Evolutionary conservation across 2,797 vertebrate species (phyloP).

Genomic region (Sebastiscus albofasciatus): DNA sequence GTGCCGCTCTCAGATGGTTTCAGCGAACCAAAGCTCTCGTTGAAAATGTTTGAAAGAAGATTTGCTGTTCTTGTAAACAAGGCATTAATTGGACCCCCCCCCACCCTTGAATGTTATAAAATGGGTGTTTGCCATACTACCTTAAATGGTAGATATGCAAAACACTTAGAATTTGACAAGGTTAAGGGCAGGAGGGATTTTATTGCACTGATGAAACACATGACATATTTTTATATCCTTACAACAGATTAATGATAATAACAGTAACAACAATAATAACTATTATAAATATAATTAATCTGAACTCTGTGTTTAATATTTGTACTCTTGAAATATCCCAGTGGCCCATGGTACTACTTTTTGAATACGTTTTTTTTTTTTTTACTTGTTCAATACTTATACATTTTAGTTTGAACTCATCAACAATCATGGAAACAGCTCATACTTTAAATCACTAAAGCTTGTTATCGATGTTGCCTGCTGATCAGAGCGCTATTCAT

Average conservation of each 20-base stretch:
- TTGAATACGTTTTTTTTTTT: neutral
- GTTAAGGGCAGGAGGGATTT: conserved; percentile 82
- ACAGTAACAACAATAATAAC: neutral
- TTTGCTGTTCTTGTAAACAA: conserved; percentile 78
- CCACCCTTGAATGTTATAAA: conserved; percentile 81
- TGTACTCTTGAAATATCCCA: conserved; percentile 80
- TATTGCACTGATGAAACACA: conserved; percentile 80
- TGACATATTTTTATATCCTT: conserved; percentile 86
- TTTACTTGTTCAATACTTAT: neutral
- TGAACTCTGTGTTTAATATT: conserved; percentile 88
- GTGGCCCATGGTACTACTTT: conserved; percentile 11
- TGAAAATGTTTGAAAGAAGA: conserved; percentile 72
- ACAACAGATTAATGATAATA: conserved; percentile 78
- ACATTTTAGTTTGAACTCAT: neutral
- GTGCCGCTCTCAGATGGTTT: conserved; percentile 90
- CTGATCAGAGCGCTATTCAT: neutral
- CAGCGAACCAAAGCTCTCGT: conserved; percentile 93
- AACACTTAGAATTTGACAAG: conserved; percentile 81
- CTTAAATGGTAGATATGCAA: conserved; percentile 96
- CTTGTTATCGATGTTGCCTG: conserved; percentile 8
- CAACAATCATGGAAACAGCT: conserved; percentile 61
- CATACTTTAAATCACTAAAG: conserved; percentile 70
- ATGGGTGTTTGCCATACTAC: conserved; percentile 95
- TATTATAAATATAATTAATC: conserved; percentile 66
- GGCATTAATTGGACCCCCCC: conserved; percentile 85